phyloP scores from a whole-genome alignment of 2,888 invertebrate genomes.

The Platypus cylindrus region DNA sequence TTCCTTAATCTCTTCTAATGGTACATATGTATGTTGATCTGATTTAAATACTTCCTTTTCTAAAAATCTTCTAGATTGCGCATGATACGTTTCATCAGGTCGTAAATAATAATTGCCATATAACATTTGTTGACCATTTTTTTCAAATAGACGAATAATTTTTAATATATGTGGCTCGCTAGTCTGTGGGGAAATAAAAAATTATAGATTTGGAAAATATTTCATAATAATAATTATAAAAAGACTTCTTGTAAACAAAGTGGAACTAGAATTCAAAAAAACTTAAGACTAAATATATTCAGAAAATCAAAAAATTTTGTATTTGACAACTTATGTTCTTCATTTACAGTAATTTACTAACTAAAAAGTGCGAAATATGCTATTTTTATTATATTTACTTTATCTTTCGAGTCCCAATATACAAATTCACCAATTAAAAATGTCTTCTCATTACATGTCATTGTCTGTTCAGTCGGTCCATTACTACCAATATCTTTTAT shows the following conservation, averaged over 20 bases:
- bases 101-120: conserved; percentile 85
- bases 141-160: conserved; percentile 66
- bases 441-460: conserved; percentile 63
- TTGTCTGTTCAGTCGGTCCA: conserved; percentile 39
- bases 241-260: too few relatives aligned
- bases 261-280: too few relatives aligned
- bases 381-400: too few relatives aligned
- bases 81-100: conserved; percentile 92
- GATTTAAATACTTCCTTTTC: conserved; percentile 96
- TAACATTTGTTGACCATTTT: conserved; percentile 71
- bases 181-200: conserved; percentile 17
- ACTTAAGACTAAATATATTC: too few relatives aligned
- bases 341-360: too few relatives aligned
- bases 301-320: too few relatives aligned
- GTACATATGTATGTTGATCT: conserved; percentile 72
- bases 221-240: too few relatives aligned
- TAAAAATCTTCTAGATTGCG: conserved; percentile 87
- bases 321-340: too few relatives aligned
- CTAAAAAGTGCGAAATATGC: too few relatives aligned
- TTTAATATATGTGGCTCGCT: conserved; percentile 56
- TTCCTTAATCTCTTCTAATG: conserved; percentile 73
- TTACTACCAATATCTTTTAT: conserved; percentile 26
- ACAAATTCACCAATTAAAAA: conserved; percentile 85
- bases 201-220: too few relatives aligned
- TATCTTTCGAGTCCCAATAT: conserved; percentile 60